Percentiles rank a stretch among this genome's conserved stretches.
Evolutionary conservation across 2,113 vertebrate species (phyloP).

Genomic region (Callochromis pleurospilus): DNA sequence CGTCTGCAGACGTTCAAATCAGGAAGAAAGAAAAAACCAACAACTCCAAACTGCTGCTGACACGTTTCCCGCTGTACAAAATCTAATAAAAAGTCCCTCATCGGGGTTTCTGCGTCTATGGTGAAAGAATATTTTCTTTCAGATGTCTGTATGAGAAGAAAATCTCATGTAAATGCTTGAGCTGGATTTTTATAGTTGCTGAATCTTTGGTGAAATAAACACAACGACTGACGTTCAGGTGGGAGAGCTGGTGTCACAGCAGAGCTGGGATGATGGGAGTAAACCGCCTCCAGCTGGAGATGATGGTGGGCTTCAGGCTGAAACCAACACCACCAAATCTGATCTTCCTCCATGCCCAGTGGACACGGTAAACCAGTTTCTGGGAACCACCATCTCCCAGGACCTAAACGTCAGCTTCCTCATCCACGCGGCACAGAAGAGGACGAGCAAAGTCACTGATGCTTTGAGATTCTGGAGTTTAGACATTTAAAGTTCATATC

Average conservation of each 20-base stretch:
- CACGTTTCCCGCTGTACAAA: background rate
- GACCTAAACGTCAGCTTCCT: background rate
- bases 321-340: rapidly evolving
- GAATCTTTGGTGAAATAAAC: background rate
- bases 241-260: background rate
- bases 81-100: background rate
- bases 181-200: rapidly evolving
- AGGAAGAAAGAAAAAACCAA: background rate
- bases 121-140: background rate
- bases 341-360: background rate
- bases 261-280: background rate
- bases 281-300: background rate
- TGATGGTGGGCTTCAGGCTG: background rate
- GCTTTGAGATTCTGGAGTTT: background rate
- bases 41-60: background rate
- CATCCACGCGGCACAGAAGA: background rate
- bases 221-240: rapidly evolving
- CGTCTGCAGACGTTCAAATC: rapidly evolving
- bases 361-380: background rate
- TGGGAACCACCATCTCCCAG: background rate
- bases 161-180: background rate
- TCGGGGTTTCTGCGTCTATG: rapidly evolving
- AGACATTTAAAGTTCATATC: background rate
- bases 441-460: background rate
- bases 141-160: background rate